Percentiles rank a stretch among this genome's conserved stretches.
These are phyloP conservation scores for Thysanoteuthis rhombus DNA, from an alignment of 2,888 invertebrate genomes.

Conservation along the genomic window DNA sequence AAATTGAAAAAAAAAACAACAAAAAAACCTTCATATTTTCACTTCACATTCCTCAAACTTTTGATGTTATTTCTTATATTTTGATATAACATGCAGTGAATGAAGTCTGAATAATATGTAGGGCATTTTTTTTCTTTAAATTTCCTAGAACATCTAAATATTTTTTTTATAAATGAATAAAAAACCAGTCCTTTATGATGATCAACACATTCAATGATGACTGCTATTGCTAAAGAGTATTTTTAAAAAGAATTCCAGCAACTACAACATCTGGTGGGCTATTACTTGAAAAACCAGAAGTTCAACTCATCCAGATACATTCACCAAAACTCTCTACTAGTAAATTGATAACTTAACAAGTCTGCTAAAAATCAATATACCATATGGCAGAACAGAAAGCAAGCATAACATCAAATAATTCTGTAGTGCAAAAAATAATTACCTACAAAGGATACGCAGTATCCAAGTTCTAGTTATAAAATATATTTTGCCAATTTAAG, in stretches of 20 bases:
- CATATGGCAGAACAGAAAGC: background rate
- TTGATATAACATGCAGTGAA: too few species aligned
- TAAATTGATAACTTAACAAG: background rate
- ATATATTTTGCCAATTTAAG: background rate
- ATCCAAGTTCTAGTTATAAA: background rate
- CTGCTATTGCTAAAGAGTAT: background rate
- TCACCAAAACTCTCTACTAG: background rate
- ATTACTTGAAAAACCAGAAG: too few species aligned
- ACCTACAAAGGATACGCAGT: background rate
- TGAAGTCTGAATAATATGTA: too few species aligned
- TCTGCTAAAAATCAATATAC: background rate
- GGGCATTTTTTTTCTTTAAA: background rate
- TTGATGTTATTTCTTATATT: too few species aligned
- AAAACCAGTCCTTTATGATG: background rate
- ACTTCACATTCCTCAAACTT: too few species aligned
- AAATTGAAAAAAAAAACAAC: too few species aligned
- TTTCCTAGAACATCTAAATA: background rate
- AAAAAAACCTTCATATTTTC: too few species aligned
- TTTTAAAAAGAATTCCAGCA: background rate
- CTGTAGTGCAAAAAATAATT: background rate
- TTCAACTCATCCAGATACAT: background rate
- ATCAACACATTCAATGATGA: background rate
- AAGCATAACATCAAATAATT: background rate
- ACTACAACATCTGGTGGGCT: background rate
- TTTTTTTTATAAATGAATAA: background rate